Evolutionary conservation across 2,113 vertebrate species (phyloP).

Genomic region (Sander lucioperca): DNA sequence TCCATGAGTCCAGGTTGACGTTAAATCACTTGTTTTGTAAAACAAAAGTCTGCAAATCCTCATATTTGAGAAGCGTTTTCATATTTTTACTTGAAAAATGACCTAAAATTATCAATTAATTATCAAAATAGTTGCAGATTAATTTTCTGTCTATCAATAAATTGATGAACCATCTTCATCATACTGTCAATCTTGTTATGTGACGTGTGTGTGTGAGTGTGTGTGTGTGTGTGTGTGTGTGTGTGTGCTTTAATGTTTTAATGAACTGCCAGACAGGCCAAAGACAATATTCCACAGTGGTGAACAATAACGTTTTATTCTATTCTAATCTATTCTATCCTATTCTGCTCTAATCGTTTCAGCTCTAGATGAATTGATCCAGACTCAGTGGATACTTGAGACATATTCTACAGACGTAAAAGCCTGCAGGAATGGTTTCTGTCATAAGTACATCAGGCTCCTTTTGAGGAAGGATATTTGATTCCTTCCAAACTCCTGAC

Average conservation of each 20-base stretch:
- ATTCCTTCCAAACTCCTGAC: conserved; percentile 18
- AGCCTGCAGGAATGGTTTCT: conserved; percentile 16
- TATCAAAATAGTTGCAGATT: neutral
- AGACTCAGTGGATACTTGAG: neutral
- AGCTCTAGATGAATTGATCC: conserved; percentile 1
- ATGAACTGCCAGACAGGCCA: neutral
- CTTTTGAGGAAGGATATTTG: neutral
- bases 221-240: too few species aligned
- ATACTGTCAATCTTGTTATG: neutral
- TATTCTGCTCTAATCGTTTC: neutral
- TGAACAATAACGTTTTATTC: neutral
- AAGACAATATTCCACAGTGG: neutral
- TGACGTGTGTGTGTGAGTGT: neutral
- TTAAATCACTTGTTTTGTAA: neutral
- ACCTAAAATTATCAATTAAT: neutral
- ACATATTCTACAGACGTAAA: neutral
- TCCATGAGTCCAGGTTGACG: neutral
- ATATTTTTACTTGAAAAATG: neutral
- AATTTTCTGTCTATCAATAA: neutral
- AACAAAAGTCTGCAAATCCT: neutral
- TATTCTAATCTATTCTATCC: neutral
- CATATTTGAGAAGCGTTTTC: neutral
- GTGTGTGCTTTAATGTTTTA: neutral
- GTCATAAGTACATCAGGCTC: neutral
- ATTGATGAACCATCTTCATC: neutral